These are phyloP conservation scores for Pachyrhynchus sulphureomaculatus DNA, from an alignment of 1,140 invertebrate genomes.

Conservation along the genomic window DNA sequence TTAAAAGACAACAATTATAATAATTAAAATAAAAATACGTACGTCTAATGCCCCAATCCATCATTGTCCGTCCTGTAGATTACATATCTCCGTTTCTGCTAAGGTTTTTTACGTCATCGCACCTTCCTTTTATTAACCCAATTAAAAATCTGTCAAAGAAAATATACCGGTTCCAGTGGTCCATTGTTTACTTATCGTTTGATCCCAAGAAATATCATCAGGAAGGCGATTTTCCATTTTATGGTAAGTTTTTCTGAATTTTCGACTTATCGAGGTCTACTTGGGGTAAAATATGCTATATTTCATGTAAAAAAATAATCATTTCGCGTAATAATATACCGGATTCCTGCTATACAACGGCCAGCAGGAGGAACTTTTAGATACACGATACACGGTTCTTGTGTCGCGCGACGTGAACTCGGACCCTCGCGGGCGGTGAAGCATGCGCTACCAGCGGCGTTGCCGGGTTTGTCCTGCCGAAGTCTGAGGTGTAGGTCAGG, in stretches of 20 bases:
- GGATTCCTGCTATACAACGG: constrained; percentile 13
- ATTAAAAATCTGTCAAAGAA: constrained; percentile 3
- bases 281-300: no score
- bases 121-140: constrained; percentile 3
- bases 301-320: no score
- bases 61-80: constrained; percentile 53
- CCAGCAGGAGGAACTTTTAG: constrained; percentile 10
- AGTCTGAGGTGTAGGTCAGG: no score
- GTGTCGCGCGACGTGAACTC: constrained; percentile 21
- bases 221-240: no score
- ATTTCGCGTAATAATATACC: not conserved
- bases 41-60: constrained; percentile 82
- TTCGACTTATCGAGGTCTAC: no score
- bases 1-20: not conserved
- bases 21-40: constrained; percentile 53
- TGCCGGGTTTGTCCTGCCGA: constrained; percentile 1
- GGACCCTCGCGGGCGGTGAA: constrained; percentile 19
- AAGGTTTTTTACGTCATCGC: constrained; percentile 2
- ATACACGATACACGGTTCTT: constrained; percentile 7
- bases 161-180: constrained; percentile 7
- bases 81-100: not conserved
- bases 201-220: no score
- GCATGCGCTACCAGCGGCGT: constrained; percentile 15
- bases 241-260: no score
- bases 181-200: not conserved